Conservation (phyloP, 2,888 invertebrate species). For the Lampropteryx suffumata region DNA sequence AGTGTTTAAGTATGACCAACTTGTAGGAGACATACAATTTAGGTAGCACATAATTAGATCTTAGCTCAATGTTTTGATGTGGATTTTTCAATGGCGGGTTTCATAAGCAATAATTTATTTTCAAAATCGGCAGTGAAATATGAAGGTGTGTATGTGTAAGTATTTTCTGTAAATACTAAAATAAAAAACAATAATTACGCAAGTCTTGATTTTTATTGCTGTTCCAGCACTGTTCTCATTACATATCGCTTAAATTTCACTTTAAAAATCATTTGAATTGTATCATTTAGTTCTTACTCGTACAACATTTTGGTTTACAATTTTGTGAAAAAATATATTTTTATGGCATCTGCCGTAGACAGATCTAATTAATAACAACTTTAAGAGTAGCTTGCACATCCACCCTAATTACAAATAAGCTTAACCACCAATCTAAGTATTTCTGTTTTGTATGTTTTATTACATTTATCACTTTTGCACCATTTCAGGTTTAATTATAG, state of each 20-base stretch:
- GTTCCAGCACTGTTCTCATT: constrained; percentile 76
- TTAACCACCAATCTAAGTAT: too few species aligned
- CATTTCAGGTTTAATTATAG: too few species aligned
- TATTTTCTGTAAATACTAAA: constrained; percentile 26
- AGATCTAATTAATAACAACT: constrained; percentile 38
- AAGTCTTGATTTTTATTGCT: constrained; percentile 80
- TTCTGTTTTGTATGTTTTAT: too few species aligned
- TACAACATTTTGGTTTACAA: constrained; percentile 36
- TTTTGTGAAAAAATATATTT: constrained; percentile 51
- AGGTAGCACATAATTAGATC: too few species aligned
- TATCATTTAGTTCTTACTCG: constrained; percentile 52
- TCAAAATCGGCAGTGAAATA: not conserved
- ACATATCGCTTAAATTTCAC: constrained; percentile 73
- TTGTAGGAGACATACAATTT: too few species aligned
- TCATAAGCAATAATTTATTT: too few species aligned
- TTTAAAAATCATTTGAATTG: constrained; percentile 64
- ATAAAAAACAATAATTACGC: constrained; percentile 43
- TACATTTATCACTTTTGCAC: too few species aligned
- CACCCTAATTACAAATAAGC: too few species aligned
- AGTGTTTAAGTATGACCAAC: too few species aligned
- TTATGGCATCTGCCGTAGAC: constrained; percentile 38
- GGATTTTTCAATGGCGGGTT: too few species aligned
- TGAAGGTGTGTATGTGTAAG: not conserved
- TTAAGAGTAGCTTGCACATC: too few species aligned
- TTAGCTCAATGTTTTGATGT: too few species aligned